Evolutionary conservation across 2,797 vertebrate species (phyloP).

Genomic region (Rhynchotus rufescens): DNA sequence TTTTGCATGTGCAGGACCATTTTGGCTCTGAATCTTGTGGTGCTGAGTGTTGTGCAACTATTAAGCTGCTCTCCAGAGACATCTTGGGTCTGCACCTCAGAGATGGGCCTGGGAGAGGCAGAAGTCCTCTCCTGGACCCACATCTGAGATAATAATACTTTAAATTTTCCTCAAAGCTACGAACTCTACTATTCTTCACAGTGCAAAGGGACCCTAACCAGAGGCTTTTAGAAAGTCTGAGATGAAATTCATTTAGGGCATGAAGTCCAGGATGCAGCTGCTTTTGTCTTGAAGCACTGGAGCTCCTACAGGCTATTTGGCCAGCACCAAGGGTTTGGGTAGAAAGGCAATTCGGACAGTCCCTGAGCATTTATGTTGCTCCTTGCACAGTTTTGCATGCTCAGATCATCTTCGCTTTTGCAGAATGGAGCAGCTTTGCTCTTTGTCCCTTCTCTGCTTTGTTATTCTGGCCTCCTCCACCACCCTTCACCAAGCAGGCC

Average conservation of each 20-base stretch:
- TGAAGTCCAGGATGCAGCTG: not conserved
- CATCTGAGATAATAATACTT: not conserved
- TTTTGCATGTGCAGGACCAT: not conserved
- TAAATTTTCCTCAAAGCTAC: not conserved
- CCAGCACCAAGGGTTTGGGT: not conserved
- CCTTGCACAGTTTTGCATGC: not conserved
- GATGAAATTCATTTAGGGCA: not conserved
- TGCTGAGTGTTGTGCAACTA: not conserved
- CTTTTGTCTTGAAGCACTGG: not conserved
- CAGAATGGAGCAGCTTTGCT: not conserved
- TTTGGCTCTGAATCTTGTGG: not conserved
- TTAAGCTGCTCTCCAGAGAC: not conserved
- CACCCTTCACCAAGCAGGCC: not conserved
- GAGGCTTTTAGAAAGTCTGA: not conserved
- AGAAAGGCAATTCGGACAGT: not conserved
- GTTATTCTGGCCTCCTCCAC: not conserved
- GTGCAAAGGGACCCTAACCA: not conserved
- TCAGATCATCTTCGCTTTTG: not conserved
- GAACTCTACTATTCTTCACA: not conserved
- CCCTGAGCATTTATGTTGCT: not conserved
- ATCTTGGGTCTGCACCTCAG: not conserved
- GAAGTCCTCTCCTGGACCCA: not conserved
- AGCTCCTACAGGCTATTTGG: not conserved
- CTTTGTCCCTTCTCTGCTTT: not conserved
- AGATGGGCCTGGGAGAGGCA: not conserved